Base-by-base conservation (phyloP, 1,140 invertebrate genomes). In the Anoplophora glabripennis region DNA sequence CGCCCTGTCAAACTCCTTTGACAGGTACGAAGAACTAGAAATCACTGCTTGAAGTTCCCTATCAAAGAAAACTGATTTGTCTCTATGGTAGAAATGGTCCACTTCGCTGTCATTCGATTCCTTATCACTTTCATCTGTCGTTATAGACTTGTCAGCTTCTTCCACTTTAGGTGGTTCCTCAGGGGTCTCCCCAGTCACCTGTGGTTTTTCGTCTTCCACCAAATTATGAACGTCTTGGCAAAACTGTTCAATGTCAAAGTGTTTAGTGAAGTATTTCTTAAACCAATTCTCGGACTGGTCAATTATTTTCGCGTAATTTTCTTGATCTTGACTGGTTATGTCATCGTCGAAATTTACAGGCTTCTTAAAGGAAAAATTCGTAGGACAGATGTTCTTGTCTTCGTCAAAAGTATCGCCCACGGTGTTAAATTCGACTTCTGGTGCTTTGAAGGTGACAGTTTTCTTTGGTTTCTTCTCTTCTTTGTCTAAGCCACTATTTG, bases 401-500 rank as follows among this genome's bases (percentile, higher is more conserved):
- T 28, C 21, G 21, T 28, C 21, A 5, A 28, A 28, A 3, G 21
- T 28, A 5, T 28, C 21, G 21, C 21, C 21, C 21, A 28, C 21
- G 5, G 21, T 28, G 21, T 28, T 28, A 5, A 28, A 28, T 28
- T 28, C 21, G 2, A 28, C 21, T 28, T 28, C 21, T 2, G 21
- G 21, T 3, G 21, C 21, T 28, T 28, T 28, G 5, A 28, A 28
- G 3, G 21, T 28, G 21, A 28, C 21, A 5, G 21, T 28, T 28
- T 46, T 51, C 9, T 17, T 38, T 51, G 0, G 11, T 51, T 40
- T 40, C 40, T 14, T 15, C 33, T 51, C 12, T 15, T 47, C 37
- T 10, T 38, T 14, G 0, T 42, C 34, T 12, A 37, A n/a, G n/a
- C 53, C 21, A 11, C 48, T 10, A 18, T 57, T 61, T 11, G 44